phyloP scores from a whole-genome alignment of 2,888 invertebrate genomes.

The Hybos culiciformis region DNA sequence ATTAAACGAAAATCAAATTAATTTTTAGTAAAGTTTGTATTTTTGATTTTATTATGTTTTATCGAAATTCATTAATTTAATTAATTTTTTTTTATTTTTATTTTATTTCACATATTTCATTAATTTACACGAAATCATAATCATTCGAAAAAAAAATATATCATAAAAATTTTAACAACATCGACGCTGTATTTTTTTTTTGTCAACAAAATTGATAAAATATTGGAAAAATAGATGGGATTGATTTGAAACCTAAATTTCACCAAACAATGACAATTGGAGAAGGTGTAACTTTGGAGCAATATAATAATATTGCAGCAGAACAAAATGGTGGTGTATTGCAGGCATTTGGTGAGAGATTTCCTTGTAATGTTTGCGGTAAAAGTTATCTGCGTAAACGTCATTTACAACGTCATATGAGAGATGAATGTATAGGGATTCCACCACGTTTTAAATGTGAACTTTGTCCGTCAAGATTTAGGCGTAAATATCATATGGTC shows the following conservation, averaged over 20 bases:
- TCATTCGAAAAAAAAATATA: constrained; percentile 14
- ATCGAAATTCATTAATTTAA: no score
- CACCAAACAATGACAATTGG: constrained; percentile 15
- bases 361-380: constrained; percentile 41
- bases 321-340: background rate
- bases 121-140: constrained; percentile 16
- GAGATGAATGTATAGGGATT: constrained; percentile 39
- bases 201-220: no score
- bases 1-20: no score
- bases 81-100: constrained; percentile 14
- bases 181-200: no score
- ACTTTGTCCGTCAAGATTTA: constrained; percentile 37
- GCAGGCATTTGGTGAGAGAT: constrained; percentile 27
- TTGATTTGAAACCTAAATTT: constrained; percentile 16
- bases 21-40: no score
- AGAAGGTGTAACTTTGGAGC: constrained; percentile 4
- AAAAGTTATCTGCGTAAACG: constrained; percentile 47
- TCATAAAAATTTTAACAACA: no score
- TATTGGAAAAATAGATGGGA: background rate
- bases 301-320: background rate
- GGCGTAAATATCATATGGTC: constrained; percentile 40
- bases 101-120: constrained; percentile 21
- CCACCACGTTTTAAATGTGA: constrained; percentile 40
- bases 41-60: no score
- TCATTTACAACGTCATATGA: constrained; percentile 44